phyloP scores from a whole-genome alignment of 1,140 invertebrate genomes.

The Acyrthosiphon pisum region DNA sequence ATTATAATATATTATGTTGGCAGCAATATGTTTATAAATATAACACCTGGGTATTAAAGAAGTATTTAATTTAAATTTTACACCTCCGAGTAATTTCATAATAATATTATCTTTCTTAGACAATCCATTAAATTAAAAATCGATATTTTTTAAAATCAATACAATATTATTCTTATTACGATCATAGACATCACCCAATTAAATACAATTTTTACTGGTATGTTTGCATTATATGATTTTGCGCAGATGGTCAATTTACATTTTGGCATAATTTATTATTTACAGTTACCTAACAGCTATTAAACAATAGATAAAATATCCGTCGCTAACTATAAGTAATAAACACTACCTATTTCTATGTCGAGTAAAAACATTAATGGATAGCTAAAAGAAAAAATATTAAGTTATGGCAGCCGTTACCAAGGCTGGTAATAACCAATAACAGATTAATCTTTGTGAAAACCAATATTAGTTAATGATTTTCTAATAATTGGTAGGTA shows the following conservation, averaged over 20 bases:
- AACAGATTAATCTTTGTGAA: not conserved
- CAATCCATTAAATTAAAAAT: not conserved
- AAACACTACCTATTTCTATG: not conserved
- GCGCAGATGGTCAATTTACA: no score
- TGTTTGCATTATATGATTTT: not conserved
- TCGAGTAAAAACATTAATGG: not conserved
- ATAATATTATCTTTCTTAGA: not conserved
- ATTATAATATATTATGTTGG: not conserved
- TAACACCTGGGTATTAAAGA: not conserved
- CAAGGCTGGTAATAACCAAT: no score
- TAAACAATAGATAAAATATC: no score
- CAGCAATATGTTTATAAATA: not conserved
- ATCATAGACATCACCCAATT: not conserved
- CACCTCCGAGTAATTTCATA: not conserved
- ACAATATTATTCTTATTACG: not conserved
- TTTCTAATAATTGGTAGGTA: not conserved
- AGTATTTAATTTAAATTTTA: not conserved
- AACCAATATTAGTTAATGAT: not conserved
- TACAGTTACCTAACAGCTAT: no score
- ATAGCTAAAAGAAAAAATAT: not conserved
- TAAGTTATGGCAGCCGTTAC: not conserved
- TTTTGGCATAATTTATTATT: no score
- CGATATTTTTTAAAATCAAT: not conserved
- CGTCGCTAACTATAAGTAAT: not conserved
- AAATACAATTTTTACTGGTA: no score